Evolutionary conservation across 2,888 invertebrate species (phyloP).

Genomic region (Elmis aenea): DNA sequence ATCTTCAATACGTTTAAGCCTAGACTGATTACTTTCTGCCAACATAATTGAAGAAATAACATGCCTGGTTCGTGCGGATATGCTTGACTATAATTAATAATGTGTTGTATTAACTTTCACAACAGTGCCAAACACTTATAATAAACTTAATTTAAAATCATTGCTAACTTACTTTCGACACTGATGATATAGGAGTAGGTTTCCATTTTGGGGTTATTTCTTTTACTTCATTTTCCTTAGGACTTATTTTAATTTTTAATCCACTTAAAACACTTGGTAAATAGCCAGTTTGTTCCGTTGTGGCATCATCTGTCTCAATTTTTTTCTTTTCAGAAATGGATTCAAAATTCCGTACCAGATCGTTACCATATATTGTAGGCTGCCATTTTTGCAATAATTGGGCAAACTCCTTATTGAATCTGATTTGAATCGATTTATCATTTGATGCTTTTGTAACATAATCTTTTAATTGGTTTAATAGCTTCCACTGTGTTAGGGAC

Average conservation of each 20-base stretch:
- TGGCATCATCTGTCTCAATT: slow-evolving; percentile 12
- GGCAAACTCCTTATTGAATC: slow-evolving; percentile 50
- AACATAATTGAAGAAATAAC: slow-evolving; percentile 58
- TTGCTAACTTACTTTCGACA: slow-evolving; percentile 33
- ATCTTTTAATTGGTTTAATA: slow-evolving; percentile 47
- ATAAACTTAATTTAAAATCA: neutral
- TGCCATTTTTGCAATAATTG: slow-evolving; percentile 49
- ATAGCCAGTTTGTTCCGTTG: slow-evolving; percentile 21
- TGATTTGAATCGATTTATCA: slow-evolving; percentile 45
- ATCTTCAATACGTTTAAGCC: slow-evolving; percentile 61
- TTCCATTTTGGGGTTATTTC: slow-evolving; percentile 50
- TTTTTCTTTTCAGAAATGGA: slow-evolving; percentile 3
- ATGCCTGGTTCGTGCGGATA: slow-evolving; percentile 61
- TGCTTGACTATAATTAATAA: slow-evolving; percentile 41
- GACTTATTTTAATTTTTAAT: slow-evolving; percentile 42
- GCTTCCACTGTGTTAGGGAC: slow-evolving; percentile 46
- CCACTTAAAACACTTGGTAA: slow-evolving; percentile 46
- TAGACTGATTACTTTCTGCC: slow-evolving; percentile 55
- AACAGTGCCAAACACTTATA: neutral
- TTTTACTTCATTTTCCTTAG: slow-evolving; percentile 32
- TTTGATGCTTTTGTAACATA: slow-evolving; percentile 46
- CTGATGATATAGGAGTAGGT: slow-evolving; percentile 30
- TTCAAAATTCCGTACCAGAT: slow-evolving; percentile 34
- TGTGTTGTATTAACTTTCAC: neutral
- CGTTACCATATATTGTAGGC: slow-evolving; percentile 39